Conservation (phyloP, 53 echinoderm and acorn worm species). For the Holothuria leucospilota region DNA sequence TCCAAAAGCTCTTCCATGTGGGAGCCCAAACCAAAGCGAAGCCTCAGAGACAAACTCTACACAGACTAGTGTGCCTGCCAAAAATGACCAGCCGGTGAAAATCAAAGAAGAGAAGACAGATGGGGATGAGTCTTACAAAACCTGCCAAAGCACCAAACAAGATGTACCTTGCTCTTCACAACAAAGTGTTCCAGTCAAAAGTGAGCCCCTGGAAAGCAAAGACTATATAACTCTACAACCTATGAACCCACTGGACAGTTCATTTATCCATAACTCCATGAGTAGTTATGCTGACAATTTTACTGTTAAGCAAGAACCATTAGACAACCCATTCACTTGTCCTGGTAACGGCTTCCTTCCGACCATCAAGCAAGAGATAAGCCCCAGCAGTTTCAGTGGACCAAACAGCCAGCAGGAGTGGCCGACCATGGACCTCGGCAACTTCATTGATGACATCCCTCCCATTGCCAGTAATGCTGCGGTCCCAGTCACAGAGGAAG, state of each 20-base stretch:
- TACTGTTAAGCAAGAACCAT: constrained; percentile 41
- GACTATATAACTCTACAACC: constrained; percentile 55
- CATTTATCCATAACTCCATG: constrained; percentile 33
- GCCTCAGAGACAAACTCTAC: constrained; percentile 66
- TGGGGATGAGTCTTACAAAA: constrained; percentile 33
- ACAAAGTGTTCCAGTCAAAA: constrained; percentile 36
- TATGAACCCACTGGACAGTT: constrained; percentile 50
- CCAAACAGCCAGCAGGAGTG: constrained; percentile 47
- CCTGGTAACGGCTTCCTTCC: constrained; percentile 39
- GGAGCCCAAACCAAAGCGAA: constrained; percentile 67
- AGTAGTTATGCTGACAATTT: constrained; percentile 12
- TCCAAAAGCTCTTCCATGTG: constrained; percentile 54
- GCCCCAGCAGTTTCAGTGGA: constrained; percentile 37
- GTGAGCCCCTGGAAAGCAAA: constrained; percentile 43
- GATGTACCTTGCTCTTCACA: constrained; percentile 32
- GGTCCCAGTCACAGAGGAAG: constrained; percentile 47
- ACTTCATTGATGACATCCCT: constrained; percentile 95
- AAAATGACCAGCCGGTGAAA: constrained; percentile 38
- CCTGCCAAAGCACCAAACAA: constrained; percentile 43
- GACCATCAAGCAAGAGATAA: constrained; percentile 46
- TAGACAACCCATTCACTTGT: constrained; percentile 12
- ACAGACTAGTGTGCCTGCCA: constrained; percentile 45
- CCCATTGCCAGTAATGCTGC: constrained; percentile 66
- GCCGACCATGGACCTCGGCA: constrained; percentile 66
- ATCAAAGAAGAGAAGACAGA: constrained; percentile 47